Base-by-base conservation (phyloP, 2,888 invertebrate genomes). In the Zootermopsis nevadensis region DNA sequence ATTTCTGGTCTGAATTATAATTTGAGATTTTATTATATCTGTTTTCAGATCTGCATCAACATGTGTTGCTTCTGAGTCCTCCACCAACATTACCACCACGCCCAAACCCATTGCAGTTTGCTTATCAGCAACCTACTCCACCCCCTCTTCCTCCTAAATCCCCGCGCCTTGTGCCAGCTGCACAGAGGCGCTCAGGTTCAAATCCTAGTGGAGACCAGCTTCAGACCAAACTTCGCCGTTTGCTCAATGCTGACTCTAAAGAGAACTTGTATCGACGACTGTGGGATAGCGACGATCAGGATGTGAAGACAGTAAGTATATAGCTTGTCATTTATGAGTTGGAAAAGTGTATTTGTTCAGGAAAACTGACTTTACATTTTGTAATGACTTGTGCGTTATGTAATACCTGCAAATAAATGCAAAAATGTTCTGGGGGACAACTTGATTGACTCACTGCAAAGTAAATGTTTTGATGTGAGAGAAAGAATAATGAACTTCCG, bases 191-290 rank as follows among this genome's bases (percentile, higher is more conserved):
- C 22, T 85, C 82, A 74, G 38, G 81, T 82, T 76, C 85, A 82
- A 42, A 85, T 83, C 77, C 85, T 80, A 66, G 83, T 85, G 91
- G 91, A 85, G 94, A 94, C 88, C 91, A 94, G 86, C 90, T 96
- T 80, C 96, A 97, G 90, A 95, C 93, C 86, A 96, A 95, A 85
- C 90, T 97, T 86, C 91, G 97, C 30, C 92, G 95, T 86, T 90
- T 97, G 84, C 90, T 97, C 24, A 95, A 95, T 87, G 91, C 93
- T 53, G 94, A 94, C 88, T 94, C 94, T 88, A 93, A 94, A 84
- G 94, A 95, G 88, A 94, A 94, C 85, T 91, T 93, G 12, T 82
- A 82, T 31, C 33, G 31, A 27, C 38, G 81, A 6, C 33, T 81
- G 22, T 84, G 84, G 85, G 85, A 84, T 67, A 79, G 83, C 35